Evolutionary conservation across 2,888 invertebrate species (phyloP).

Genomic region (Mimachlamys varia): DNA sequence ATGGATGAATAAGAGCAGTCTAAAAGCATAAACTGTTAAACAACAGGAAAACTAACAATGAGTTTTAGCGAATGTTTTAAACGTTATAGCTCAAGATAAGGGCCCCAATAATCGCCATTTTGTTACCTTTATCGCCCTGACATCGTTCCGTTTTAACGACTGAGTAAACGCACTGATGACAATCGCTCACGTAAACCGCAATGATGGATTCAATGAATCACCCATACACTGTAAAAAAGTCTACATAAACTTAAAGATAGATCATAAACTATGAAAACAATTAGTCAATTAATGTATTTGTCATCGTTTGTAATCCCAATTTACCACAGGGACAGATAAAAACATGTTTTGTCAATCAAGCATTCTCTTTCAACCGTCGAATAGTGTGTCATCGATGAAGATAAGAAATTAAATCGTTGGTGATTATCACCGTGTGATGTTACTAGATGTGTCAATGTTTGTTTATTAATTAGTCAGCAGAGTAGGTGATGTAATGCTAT

Average conservation of each 20-base stretch:
- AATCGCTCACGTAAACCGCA: background rate
- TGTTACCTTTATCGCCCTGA: background rate
- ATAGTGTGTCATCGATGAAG: background rate
- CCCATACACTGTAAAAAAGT: background rate
- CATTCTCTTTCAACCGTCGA: background rate
- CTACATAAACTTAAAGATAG: background rate
- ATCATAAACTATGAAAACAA: background rate
- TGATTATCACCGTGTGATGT: background rate
- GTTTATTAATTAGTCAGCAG: background rate
- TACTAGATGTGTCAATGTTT: background rate
- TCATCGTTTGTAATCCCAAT: background rate
- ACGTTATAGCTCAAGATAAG: slow-evolving; percentile 23
- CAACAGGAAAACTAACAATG: slow-evolving; percentile 10
- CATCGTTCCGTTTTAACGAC: slow-evolving; percentile 24
- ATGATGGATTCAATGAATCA: slow-evolving; percentile 23
- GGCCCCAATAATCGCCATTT: slow-evolving; percentile 3
- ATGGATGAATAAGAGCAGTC: background rate
- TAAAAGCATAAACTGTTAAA: slow-evolving; percentile 28
- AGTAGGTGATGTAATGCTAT: background rate
- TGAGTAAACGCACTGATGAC: background rate
- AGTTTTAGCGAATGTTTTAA: slow-evolving; percentile 30
- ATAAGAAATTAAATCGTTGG: background rate
- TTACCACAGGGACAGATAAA: background rate
- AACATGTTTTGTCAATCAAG: background rate
- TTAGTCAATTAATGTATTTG: background rate